Evolutionary conservation across 2,888 invertebrate genomes (phyloP), one percentile per base, ranked within the genome.

Genomic region (Melanchra persicariae): DNA sequence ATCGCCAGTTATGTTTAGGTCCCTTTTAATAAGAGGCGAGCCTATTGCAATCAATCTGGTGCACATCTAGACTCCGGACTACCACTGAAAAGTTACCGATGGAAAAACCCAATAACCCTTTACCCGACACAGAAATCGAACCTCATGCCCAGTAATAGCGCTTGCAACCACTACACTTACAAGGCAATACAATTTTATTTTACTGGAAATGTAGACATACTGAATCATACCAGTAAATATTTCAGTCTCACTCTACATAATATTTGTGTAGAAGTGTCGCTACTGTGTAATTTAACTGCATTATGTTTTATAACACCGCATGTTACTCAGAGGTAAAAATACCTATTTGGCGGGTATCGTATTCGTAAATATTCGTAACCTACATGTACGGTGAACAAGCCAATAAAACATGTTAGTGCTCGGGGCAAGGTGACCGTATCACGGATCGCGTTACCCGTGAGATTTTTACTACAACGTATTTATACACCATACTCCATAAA

Each of bases 231-330:
- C 37, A 24, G n/a, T 40, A 40, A 45, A 57, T 45, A 77, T 69
- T 49, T 43, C 30, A 57, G 62, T 72, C 45, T 57, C 51, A 55
- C 19, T n/a, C 37, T 30, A 51, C 12, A 52, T 45, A 45, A 68
- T 58, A 74, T 58, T 68, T 63, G 60, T 64, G 67, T 40, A 47
- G 60, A 77, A 59, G 76, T 73, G 69, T 72, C 70, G 52, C 70
- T 63, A 12, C 40, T 22, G 65, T 60, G 66, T 77, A 54, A 66
- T 76, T 66, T 70, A 79, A 77, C 70, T 79, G 85, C 81, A 85
- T 77, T 71, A 85, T 70, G 72, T 75, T 85, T 81, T 72, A 86
- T 70, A 72, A 74, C 61, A 71, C 59, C 63, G 68, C 73, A 81
- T 85, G 63, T 78, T 83, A 61, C 63, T 47, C 58, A 37, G 43